Conservation (phyloP, 37 sponge, comb jelly and placozoan genomes). For the Hormiphora californensis region DNA sequence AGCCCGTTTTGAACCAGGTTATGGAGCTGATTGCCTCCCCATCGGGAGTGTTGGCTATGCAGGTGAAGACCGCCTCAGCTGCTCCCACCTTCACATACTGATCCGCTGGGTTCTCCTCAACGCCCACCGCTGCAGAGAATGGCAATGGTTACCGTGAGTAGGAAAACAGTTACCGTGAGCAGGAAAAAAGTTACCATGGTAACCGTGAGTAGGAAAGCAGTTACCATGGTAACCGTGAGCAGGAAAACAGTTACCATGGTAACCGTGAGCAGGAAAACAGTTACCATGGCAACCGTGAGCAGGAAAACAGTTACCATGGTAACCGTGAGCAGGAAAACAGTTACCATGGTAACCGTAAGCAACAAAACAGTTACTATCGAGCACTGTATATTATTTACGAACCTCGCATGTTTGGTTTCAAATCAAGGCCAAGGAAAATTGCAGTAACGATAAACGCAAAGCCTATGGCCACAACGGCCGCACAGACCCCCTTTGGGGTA, state of each 20-base stretch:
- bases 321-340: no score
- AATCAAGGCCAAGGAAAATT: background rate
- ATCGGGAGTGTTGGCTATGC: background rate
- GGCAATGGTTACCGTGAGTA: background rate
- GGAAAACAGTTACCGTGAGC: no score
- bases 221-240: no score
- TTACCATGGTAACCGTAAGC: background rate
- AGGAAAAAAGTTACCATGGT: background rate
- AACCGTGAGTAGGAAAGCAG: no score
- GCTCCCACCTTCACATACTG: slow-evolving; percentile 2
- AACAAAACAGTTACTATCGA: background rate
- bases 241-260: background rate
- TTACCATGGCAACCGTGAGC: background rate
- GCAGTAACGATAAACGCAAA: background rate
- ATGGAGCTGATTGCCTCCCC: background rate
- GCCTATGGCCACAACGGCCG: background rate
- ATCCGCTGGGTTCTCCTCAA: slow-evolving; percentile 5
- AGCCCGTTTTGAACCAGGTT: background rate
- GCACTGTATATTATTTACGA: background rate
- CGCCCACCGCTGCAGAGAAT: background rate
- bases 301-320: no score
- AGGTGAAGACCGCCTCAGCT: background rate
- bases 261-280: background rate
- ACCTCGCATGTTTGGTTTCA: slow-evolving; percentile 14
- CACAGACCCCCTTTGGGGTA: background rate